Evolutionary conservation across 2,113 vertebrate genomes (phyloP), one percentile per base, ranked within the genome.

Genomic region (Pterophyllum scalare): DNA sequence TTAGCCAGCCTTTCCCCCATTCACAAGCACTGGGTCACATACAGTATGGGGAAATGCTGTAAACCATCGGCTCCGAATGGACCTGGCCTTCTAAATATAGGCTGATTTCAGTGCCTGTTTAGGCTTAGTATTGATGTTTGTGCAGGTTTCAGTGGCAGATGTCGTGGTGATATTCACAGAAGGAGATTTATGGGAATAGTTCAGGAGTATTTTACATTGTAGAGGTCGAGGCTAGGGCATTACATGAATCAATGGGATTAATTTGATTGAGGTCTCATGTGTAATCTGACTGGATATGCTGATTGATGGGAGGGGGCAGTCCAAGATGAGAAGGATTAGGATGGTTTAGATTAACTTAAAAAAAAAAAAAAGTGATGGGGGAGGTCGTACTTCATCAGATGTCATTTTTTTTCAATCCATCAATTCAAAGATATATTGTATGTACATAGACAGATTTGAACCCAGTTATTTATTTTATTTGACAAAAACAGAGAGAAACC

Each of bases 71-170:
- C 80, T 83, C 17, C 3, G 19, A 49, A 72, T 13, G 52, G 77
- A 75, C 70, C 61, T 28, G 75, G 57, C 64, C 67, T 20, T 77
- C 91, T 90, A 91, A 91, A 92, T 91, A 93, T 88, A 93, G 88
- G 49, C 90, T 77, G 83, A 59, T 65, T 62, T 82, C 78, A 13
- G 82, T 81, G 78, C 90, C 90, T 86, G 26, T 87, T 57, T 59
- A 59, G 85, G 88, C 81, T 93, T 85, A 87, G 75, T 83, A 88
- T 92, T 89, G 92, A 91, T 91, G 92, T 93, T 93, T 92, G 89
- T 87, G 90, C 87, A 85, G 88, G 88, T 93, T 91, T 93, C 87
- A 75, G 87, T 88, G 91, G 88, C 93, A 94, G 94, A 94, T 95
- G 94, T 91, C 74, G 10, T 12, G 61, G 87, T 80, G 84, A 81